Conservation (phyloP, 2,113 vertebrate genomes). For the Solea solea region DNA sequence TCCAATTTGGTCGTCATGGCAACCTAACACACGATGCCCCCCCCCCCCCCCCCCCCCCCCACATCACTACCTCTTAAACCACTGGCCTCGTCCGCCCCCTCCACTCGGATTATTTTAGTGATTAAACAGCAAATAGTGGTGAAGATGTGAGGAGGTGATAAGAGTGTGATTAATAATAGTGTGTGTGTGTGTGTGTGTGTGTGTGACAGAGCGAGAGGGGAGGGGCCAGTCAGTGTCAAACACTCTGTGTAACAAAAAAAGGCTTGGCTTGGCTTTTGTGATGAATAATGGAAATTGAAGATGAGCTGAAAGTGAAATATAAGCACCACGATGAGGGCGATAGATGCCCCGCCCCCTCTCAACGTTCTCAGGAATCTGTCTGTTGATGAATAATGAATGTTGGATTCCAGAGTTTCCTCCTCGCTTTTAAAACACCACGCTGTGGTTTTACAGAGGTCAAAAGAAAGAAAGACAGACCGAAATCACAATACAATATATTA, state of each 20-base stretch:
- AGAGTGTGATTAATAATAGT: slow-evolving; percentile 81
- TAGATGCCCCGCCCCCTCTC: slow-evolving; percentile 44
- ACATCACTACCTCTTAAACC: slow-evolving; percentile 10
- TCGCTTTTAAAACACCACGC: slow-evolving; percentile 44
- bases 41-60: slow-evolving; percentile 57
- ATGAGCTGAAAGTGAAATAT: slow-evolving; percentile 77
- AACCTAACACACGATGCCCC: slow-evolving; percentile 71
- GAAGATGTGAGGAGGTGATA: slow-evolving; percentile 77
- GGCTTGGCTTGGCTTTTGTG: slow-evolving; percentile 73
- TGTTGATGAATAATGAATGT: slow-evolving; percentile 74
- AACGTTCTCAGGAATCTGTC: slow-evolving; percentile 50
- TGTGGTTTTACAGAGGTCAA: slow-evolving; percentile 64
- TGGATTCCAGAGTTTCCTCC: slow-evolving; percentile 61
- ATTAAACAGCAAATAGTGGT: slow-evolving; percentile 84
- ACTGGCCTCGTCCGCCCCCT: slow-evolving; percentile 38
- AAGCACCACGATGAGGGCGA: slow-evolving; percentile 72
- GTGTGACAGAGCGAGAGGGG: slow-evolving; percentile 33
- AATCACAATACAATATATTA: too few species aligned
- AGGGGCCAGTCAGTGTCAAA: slow-evolving; percentile 70
- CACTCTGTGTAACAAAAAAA: slow-evolving; percentile 75
- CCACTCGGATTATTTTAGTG: slow-evolving; percentile 83
- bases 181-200: slow-evolving; percentile 41
- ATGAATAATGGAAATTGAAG: slow-evolving; percentile 84
- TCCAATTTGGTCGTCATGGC: slow-evolving; percentile 80
- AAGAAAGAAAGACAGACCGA: too few species aligned